Evolutionary conservation across 2,113 vertebrate genomes (phyloP).

Genomic region (Nycticorax nycticorax): DNA sequence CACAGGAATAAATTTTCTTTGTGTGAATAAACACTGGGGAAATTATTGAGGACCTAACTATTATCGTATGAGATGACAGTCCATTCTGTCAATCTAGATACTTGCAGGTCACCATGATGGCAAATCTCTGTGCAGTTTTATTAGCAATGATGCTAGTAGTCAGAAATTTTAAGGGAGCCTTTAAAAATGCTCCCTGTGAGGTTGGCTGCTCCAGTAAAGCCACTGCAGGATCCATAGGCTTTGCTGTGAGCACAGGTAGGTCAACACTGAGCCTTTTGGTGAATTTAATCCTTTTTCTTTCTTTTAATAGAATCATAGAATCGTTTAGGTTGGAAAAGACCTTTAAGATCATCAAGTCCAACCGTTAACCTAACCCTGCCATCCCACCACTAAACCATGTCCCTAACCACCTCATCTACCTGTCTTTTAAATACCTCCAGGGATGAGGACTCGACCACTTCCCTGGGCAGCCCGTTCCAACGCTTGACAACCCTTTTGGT

Average conservation of each 20-base stretch:
- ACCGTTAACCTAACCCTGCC: too few relatives aligned
- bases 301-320: neutral
- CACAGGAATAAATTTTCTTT: conserved; percentile 31
- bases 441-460: too few relatives aligned
- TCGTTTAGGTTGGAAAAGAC: too few relatives aligned
- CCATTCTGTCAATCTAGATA: neutral
- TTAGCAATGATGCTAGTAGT: neutral
- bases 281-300: neutral
- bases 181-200: neutral
- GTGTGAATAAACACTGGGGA: conserved; percentile 34
- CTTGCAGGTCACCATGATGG: neutral
- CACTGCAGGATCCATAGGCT: neutral
- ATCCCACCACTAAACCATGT: too few relatives aligned
- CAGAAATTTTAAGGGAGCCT: neutral
- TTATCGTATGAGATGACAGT: neutral
- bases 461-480: too few relatives aligned
- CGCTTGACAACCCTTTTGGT: too few relatives aligned
- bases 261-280: neutral
- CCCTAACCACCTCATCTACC: too few relatives aligned
- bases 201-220: neutral
- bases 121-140: neutral
- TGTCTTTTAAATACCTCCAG: too few relatives aligned
- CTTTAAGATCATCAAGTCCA: too few relatives aligned
- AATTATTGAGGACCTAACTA: neutral
- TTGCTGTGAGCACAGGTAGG: neutral